phyloP scores from a whole-genome alignment of 2,888 invertebrate genomes.

The Pogonocherus hispidulus region DNA sequence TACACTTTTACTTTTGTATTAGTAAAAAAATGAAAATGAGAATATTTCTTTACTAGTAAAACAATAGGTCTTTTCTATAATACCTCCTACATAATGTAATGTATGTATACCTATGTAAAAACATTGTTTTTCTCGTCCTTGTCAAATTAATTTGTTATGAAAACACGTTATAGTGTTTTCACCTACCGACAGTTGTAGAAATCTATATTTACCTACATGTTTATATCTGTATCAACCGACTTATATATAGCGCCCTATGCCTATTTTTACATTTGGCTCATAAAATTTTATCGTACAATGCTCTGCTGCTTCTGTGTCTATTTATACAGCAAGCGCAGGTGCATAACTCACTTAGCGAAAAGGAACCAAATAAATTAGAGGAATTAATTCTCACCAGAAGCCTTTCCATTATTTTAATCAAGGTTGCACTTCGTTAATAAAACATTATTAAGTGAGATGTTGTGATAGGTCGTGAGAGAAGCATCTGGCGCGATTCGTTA shows the following conservation, averaged over 20 bases:
- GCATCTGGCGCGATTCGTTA: slow-evolving; percentile 20
- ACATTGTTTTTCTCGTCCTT: no score
- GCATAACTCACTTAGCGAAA: neutral
- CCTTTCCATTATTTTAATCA: neutral
- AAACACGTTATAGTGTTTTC: no score
- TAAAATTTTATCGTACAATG: slow-evolving; percentile 6
- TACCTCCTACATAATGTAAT: no score
- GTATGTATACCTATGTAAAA: no score
- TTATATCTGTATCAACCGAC: neutral
- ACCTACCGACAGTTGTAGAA: no score
- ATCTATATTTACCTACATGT: neutral
- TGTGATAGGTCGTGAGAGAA: slow-evolving; percentile 23
- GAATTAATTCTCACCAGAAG: neutral
- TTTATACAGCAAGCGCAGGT: neutral
- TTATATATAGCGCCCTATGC: neutral
- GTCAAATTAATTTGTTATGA: no score
- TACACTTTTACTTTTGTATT: no score
- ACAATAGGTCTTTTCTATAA: no score
- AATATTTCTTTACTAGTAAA: no score
- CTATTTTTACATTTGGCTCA: neutral
- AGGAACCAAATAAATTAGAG: neutral
- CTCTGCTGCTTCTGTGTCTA: neutral
- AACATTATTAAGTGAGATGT: neutral
- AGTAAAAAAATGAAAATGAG: no score
- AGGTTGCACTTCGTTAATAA: slow-evolving; percentile 2